Evolutionary conservation across 2,113 vertebrate species (phyloP).

Genomic region (Nematolebias whitei): DNA sequence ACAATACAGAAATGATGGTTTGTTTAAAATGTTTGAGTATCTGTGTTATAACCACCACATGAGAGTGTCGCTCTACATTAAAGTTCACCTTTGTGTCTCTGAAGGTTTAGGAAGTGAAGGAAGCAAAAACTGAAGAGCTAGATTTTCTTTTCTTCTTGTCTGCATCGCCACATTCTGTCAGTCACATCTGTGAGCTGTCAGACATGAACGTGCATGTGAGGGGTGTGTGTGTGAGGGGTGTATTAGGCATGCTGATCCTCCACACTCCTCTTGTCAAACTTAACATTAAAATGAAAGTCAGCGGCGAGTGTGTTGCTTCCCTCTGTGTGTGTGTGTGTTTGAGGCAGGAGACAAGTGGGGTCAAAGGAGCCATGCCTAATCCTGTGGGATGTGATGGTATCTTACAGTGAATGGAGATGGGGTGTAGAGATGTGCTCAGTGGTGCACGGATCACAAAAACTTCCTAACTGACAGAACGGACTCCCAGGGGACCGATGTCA

Average conservation of each 20-base stretch:
- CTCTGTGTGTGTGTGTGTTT: constrained; percentile 3
- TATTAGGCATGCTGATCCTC: constrained; percentile 76
- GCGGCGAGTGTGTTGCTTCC: constrained; percentile 31
- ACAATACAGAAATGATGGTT: too few relatives aligned
- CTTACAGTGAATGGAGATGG: constrained; percentile 74
- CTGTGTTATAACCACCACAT: constrained; percentile 42
- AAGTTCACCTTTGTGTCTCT: background rate
- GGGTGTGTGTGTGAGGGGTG: constrained; percentile 47
- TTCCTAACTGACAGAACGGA: constrained; percentile 72
- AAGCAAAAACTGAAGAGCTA: constrained; percentile 12
- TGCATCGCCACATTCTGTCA: constrained; percentile 74
- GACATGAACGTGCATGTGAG: constrained; percentile 63
- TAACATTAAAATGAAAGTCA: constrained; percentile 73
- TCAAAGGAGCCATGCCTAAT: constrained; percentile 78
- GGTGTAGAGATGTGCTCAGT: constrained; percentile 75
- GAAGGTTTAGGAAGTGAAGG: constrained; percentile 38
- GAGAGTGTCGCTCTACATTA: constrained; percentile 33
- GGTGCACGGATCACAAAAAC: constrained; percentile 75
- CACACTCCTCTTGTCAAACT: constrained; percentile 77
- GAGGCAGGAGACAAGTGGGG: constrained; percentile 48
- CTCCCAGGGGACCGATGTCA: constrained; percentile 65
- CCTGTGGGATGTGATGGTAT: constrained; percentile 78
- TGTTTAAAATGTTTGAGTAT: background rate
- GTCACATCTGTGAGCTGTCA: constrained; percentile 76
- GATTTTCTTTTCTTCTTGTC: constrained; percentile 45